Evolutionary conservation across 2,888 invertebrate genomes (phyloP).

Genomic region (Xanthorhoe designata): DNA sequence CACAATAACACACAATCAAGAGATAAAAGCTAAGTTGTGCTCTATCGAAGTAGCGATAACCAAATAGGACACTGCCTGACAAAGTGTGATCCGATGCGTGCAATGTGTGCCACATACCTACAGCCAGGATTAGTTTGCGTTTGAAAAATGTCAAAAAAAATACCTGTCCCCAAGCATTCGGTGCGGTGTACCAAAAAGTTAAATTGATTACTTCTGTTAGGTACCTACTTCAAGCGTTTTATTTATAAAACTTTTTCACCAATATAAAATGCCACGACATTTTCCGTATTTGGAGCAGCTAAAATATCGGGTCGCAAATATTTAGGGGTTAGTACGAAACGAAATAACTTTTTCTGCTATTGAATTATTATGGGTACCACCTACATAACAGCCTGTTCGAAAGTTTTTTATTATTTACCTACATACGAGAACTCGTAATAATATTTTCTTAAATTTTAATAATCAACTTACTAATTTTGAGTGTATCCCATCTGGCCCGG

Average conservation of each 20-base stretch:
- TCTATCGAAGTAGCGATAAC: not conserved
- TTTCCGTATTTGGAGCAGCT: conserved; percentile 62
- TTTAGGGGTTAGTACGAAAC: conserved; percentile 36
- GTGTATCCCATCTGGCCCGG: no score
- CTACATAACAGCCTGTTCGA: not conserved
- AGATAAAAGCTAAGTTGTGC: no score
- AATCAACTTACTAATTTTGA: not conserved
- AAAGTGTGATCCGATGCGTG: not conserved
- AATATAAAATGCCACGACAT: conserved; percentile 67
- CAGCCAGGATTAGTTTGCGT: not conserved
- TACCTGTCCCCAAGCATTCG: not conserved
- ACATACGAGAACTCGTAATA: no score
- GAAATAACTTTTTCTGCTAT: conserved; percentile 13
- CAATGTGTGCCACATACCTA: not conserved
- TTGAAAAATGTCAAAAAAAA: not conserved
- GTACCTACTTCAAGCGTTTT: conserved; percentile 57
- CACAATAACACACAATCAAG: no score
- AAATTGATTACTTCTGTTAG: conserved; percentile 58
- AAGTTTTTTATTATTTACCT: not conserved
- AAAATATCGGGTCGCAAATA: conserved; percentile 60
- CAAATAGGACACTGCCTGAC: not conserved
- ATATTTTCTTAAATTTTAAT: no score
- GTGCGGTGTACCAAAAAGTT: conserved; percentile 46
- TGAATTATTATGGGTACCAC: not conserved
- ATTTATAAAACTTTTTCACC: conserved; percentile 58